Evolutionary conservation across 30 jellyfish, hydroid and myxozoan species (phyloP), one percentile per base, ranked within the genome.

Genomic region (Chironex yamaguchii): DNA sequence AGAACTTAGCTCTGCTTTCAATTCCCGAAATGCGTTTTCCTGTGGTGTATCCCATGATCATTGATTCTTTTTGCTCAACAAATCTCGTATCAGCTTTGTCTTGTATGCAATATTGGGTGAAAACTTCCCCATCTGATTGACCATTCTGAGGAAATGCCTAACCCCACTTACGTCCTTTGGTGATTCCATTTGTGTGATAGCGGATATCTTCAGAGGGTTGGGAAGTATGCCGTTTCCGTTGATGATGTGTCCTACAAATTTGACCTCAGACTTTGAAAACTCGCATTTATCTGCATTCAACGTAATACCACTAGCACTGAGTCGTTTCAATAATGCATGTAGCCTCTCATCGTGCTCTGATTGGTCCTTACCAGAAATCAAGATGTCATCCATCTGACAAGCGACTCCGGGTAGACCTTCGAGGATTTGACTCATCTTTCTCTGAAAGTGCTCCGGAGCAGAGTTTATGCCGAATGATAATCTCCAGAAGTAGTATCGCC

Each of bases 271-370:
- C 50, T 29, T 79, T 34, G 34, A 34, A 52, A 69, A 82, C 49
- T 66, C 87, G 68, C 87, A 49, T 35, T 82, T 69, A 34, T 64
- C 89, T 32, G 75, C 73, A n/a, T n/a, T n/a, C n/a, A n/a, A n/a
- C n/a, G 92, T 88, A 20, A 88, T 67, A 34, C 35, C 6, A 34
- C 71, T 52, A 24, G n/a, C 64, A 21, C 23, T 17, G 76, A 22
- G 32, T 52, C 51, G 67, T 70, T 28, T 42, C 69, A 83, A 34
- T 13, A 83, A 87, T 11, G 70, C 81, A 49, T 26, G 48, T 26
- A 83, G 81, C 27, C 93, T 87, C 52, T 70, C 29, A 50, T 63
- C 90, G n/a, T 79, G 90, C 70, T 79, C 82, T 33, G 72, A 6
- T 79, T 79, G 82, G 31, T 79, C 85, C 14, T 42, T 17, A 20